A percentile compares a stretch with the other conserved stretches of the same genome.
phyloP scores from a whole-genome alignment of 2,113 vertebrate species.

The Cercocebus atys region DNA sequence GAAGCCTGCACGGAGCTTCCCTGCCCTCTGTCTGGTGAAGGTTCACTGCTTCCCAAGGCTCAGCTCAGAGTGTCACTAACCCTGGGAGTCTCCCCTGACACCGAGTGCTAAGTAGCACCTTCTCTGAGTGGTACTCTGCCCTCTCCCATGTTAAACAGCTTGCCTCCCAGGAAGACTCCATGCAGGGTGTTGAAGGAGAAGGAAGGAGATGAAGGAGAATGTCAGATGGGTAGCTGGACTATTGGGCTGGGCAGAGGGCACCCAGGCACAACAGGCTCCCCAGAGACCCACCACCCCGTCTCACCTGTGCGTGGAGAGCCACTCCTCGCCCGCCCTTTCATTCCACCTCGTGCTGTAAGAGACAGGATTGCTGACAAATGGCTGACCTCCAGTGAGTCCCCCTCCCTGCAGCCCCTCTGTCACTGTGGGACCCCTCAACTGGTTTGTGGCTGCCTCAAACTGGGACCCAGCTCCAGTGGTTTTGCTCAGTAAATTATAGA shows the following conservation, averaged over 20 bases:
- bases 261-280: background rate
- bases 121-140: background rate
- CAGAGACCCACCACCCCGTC: background rate
- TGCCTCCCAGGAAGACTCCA: background rate
- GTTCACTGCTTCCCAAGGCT: background rate
- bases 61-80: background rate
- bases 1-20: background rate
- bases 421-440: background rate
- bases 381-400: background rate
- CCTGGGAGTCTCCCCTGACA: background rate
- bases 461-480: background rate
- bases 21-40: background rate
- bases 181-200: background rate
- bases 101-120: background rate
- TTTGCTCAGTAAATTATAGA: background rate
- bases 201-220: background rate
- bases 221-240: too few relatives aligned
- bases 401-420: background rate
- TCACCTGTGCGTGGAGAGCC: background rate
- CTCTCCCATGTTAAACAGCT: background rate
- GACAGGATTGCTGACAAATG: background rate
- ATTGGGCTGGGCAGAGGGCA: background rate
- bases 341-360: background rate
- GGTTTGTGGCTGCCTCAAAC: background rate
- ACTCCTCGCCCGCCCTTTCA: rapidly evolving